These are phyloP conservation scores for Entelurus aequoreus DNA, from an alignment of 2,113 vertebrate species.

Conservation along the genomic window DNA sequence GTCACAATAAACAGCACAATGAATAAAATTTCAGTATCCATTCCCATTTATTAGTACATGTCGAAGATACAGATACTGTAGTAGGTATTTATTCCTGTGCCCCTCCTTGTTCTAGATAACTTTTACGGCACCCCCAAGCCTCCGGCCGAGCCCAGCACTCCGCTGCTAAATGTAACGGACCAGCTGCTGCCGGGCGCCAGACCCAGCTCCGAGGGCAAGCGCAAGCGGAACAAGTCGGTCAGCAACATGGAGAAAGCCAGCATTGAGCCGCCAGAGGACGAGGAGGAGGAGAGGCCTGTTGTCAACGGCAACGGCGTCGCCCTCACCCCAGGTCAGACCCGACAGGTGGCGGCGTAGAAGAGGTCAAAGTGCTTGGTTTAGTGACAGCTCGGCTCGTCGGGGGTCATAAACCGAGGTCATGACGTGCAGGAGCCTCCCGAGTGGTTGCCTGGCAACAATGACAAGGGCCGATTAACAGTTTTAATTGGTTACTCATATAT, in stretches of 20 bases:
- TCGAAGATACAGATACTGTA: too few relatives aligned
- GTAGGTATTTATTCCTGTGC: not conserved
- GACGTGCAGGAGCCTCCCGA: conserved; percentile 5
- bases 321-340: conserved; percentile 84
- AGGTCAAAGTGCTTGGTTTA: too few relatives aligned
- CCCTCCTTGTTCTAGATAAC: conserved; percentile 76
- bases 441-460: conserved; percentile 50
- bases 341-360: not conserved
- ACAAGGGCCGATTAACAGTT: conserved; percentile 20
- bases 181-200: conserved; percentile 91
- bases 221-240: conserved; percentile 95
- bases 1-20: not conserved
- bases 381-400: conserved; percentile 9
- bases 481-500: not conserved
- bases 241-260: conserved; percentile 98
- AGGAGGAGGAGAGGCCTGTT: conserved; percentile 89
- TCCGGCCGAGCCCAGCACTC: conserved; percentile 85
- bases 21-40: too few relatives aligned
- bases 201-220: conserved; percentile 91
- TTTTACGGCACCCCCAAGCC: conserved; percentile 98
- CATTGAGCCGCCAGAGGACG: conserved; percentile 89
- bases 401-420: conserved; percentile 15
- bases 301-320: conserved; percentile 87
- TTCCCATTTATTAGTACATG: too few relatives aligned
- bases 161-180: conserved; percentile 94